Base-by-base conservation (phyloP, 2,113 vertebrate species). In the Hippoglossus stenolepis region DNA sequence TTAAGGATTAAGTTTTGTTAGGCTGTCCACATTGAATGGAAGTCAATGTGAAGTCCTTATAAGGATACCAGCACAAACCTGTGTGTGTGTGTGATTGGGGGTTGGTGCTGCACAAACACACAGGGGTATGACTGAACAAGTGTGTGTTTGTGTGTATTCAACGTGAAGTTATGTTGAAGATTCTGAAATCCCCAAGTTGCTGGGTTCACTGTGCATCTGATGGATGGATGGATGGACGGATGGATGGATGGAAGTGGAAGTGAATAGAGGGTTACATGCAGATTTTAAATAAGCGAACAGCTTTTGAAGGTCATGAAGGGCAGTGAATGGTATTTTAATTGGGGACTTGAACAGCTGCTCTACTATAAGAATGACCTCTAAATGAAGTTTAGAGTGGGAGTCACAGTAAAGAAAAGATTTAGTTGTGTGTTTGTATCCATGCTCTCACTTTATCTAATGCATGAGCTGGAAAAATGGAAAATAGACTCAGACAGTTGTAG, bases 261-360 rank as follows among this genome's bases (percentile, higher is more conserved):
- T 45, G n/a, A 82, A 3, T 43, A 47, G 65, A 53, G 61, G 65
- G 43, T 58, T 53, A 18, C 75, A 51, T 56, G n/a, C 28, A 75
- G 26, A 84, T 82, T 59, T 5, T 20, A 49, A 84, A 60, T 57
- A 65, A 69, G 53, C 3, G 20, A 80, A 76, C 43, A 43, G 20
- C 11, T 21, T 80, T 69, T 61, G 24, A 72, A 64, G 20, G n/a
- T 38, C 54, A 62, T 57, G 20, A 59, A 28, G 13, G 28, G 38
- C 43, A 62, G 49, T 53, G 57, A 65, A 58, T 56, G 61, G 53
- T 47, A 6, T 40, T 71, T 67, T 64, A 35, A 74, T 20, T 57
- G 45, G 65, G 49, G 35, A 68, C 38, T 24, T 15, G 10, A 77
- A 68, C 79, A 89, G 85, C 65, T 78, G 81, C 65, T 68, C 70